Evolutionary conservation across 2,888 invertebrate genomes (phyloP).

Genomic region (Prosopocoilus inquinatus): DNA sequence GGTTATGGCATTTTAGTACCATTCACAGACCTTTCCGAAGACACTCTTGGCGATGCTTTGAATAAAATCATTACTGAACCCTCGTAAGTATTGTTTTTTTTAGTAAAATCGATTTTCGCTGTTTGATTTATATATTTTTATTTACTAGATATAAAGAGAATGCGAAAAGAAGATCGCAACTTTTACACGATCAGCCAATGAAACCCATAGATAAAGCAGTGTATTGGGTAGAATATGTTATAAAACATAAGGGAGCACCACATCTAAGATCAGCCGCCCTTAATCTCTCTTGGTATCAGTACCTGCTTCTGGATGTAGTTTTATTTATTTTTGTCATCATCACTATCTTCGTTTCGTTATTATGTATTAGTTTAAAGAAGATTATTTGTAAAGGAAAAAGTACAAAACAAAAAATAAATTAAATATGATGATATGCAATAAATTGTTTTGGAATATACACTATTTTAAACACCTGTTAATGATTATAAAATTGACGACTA

Average conservation of each 20-base stretch:
- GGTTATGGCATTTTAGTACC: conserved; percentile 25
- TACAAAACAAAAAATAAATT: conserved; percentile 6
- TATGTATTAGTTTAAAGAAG: conserved; percentile 1
- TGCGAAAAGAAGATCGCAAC: conserved; percentile 29
- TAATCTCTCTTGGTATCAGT: conserved; percentile 35
- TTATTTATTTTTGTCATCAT: conserved; percentile 8
- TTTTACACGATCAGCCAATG: conserved; percentile 37
- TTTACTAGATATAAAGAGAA: conserved; percentile 20
- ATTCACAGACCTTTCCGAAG: conserved; percentile 21
- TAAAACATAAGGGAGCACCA: conserved; percentile 37
- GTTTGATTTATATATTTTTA: neutral
- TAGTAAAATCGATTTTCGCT: neutral
- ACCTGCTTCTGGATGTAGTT: conserved; percentile 35
- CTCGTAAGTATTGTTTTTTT: conserved; percentile 16
- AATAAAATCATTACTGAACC: conserved; percentile 24
- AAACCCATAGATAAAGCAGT: conserved; percentile 36
- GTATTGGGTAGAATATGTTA: conserved; percentile 41
- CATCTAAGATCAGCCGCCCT: conserved; percentile 36
- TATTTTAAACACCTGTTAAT: no score
- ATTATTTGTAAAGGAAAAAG: neutral
- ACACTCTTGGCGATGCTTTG: conserved; percentile 19
- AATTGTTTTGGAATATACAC: neutral
- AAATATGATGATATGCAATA: neutral
- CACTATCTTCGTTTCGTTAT: neutral
- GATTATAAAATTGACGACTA: no score